Base-by-base conservation (phyloP, 2,888 invertebrate genomes). In the Dasypogon diadema region DNA sequence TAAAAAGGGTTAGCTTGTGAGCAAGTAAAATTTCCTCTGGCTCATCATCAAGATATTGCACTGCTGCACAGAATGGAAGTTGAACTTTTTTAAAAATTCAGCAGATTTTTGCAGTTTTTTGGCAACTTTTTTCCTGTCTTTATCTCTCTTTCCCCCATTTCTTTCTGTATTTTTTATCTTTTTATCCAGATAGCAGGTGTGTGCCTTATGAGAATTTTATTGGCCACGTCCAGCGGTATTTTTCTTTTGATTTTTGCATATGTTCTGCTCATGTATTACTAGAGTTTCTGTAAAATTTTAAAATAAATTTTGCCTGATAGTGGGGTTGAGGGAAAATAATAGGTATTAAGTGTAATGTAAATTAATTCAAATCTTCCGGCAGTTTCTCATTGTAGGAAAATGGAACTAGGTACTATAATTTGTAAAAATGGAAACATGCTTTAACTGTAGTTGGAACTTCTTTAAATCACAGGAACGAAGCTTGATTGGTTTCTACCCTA, bases 141-240 rank as follows among this genome's bases (percentile, higher is more conserved):
- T 30, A 30, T 30, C 4, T 30, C n/a, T 30, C 3, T 30, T 30
- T 30, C 3, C 8, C 8, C 8, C 8, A 5, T 30, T 30, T 30
- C 8, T 30, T 30, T 30, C 8, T 30, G 8, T 30, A 5, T 8
- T 30, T 3, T 30, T 30, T 5, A 8, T 30, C 12, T 48, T 18
- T 51, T 51, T 51, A 51, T 51, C 51, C 18, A 51, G 51, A 51
- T 51, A 51, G 51, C 51, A 51, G 51, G 51, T 51, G 51, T 51
- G 51, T 51, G 21, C 51, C 51, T 51, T 51, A 51, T 51, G 51
- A 51, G 51, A 51, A 3, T 51, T 51, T 51, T 51, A 51, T 51
- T 51, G 51, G 51, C 6, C 51, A 51, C 16, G 51, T 51, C 51
- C 18, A 18, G 51, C 51, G 51, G 51, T 51, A 16, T 51, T 51